Evolutionary conservation across 1,140 invertebrate species (phyloP).

Genomic region (Drosophila triauraria): DNA sequence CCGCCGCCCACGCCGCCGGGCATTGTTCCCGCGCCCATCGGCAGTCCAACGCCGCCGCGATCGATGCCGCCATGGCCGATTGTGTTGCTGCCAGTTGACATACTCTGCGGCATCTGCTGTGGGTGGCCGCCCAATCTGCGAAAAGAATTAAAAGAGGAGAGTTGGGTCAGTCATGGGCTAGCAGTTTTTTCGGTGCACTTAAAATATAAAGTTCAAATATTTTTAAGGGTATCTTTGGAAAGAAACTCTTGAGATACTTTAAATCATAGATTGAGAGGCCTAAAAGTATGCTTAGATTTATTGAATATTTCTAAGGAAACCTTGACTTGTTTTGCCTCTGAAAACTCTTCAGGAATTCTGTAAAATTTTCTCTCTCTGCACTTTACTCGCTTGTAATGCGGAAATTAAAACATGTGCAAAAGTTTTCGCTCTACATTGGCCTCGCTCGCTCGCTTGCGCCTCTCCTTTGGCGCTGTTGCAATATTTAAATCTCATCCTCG

Average conservation of each 20-base stretch:
- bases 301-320: background rate
- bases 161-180: constrained; percentile 7
- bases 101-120: constrained; percentile 85
- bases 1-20: constrained; percentile 64
- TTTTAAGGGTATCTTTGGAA: too few species aligned
- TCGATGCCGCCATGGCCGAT: constrained; percentile 82
- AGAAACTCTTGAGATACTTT: background rate
- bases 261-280: background rate
- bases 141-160: background rate
- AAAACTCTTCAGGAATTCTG: background rate
- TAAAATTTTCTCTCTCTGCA: background rate
- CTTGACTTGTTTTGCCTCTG: background rate
- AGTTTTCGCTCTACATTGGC: constrained; percentile 60
- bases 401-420: constrained; percentile 80
- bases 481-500: constrained; percentile 74
- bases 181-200: constrained; percentile 7
- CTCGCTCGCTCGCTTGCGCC: background rate
- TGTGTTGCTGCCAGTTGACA: constrained; percentile 85
- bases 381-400: constrained; percentile 65
- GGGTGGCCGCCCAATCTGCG: constrained; percentile 80
- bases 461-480: constrained; percentile 32
- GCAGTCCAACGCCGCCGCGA: constrained; percentile 76
- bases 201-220: background rate
- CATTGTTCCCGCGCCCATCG: constrained; percentile 74
- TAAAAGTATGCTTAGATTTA: background rate